Percentiles rank a stretch among this genome's conserved stretches.
phyloP scores from a whole-genome alignment of 2,888 invertebrate genomes.

The Habroteleia sp. region DNA sequence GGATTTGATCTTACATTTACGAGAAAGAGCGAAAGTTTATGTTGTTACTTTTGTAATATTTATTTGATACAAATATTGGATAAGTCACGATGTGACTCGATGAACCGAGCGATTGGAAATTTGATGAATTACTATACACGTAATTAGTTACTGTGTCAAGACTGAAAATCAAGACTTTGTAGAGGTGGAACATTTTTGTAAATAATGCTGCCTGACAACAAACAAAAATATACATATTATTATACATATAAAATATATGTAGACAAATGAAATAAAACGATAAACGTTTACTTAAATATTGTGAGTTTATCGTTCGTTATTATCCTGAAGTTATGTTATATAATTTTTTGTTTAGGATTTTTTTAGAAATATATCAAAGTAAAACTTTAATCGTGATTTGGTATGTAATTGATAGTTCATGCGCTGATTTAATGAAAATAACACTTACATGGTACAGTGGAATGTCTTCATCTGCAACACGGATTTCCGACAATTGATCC shows the following conservation, averaged over 20 bases:
- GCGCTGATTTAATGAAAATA: no score
- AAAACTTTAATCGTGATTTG: no score
- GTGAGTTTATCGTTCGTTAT: no score
- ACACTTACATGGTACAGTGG: no score
- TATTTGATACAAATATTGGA: conserved; percentile 40
- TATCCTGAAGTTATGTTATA: no score
- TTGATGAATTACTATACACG: conserved; percentile 66
- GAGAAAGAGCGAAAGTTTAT: conserved; percentile 52
- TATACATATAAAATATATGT: conserved; percentile 71
- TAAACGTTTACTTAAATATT: conserved; percentile 43
- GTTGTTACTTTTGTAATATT: conserved; percentile 59
- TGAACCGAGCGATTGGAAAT: conserved; percentile 62
- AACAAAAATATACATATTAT: conserved; percentile 56
- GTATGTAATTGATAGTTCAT: no score
- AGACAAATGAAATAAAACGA: conserved; percentile 69
- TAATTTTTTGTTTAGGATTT: no score
- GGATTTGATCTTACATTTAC: conserved; percentile 55
- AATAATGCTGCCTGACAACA: conserved; percentile 75
- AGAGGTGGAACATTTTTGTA: conserved; percentile 77
- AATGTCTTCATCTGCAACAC: no score
- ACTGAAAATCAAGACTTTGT: conserved; percentile 78
- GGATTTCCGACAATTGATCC: no score
- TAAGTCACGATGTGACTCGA: conserved; percentile 22
- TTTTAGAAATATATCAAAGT: no score
- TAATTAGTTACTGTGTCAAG: conserved; percentile 75